Base-by-base conservation (phyloP, 2,797 vertebrate genomes). In the Hippopotamyrus pictus region DNA sequence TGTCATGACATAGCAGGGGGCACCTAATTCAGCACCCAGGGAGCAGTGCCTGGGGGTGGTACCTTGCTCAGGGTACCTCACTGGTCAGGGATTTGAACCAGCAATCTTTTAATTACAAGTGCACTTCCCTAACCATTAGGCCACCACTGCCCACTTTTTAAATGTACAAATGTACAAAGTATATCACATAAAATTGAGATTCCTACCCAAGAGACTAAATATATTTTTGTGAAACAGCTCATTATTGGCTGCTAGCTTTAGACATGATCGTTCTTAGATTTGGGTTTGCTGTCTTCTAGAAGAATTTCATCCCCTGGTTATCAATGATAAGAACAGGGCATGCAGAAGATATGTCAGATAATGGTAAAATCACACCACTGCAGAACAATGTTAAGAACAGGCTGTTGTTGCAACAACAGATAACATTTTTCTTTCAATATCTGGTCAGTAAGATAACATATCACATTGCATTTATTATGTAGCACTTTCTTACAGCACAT, bases 101-200 rank as follows among this genome's bases (percentile, higher is more conserved):
- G 17, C n/a, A 59, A 59, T 8, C 57, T 59, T 59, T 22, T n/a
- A 59, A 59, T 59, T 59, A 7, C 6, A 59, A 8, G 6, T 8
- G 6, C 2, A 7, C 19, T 7, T 59, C 54, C 7, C n/a, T 59
- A 22, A 59, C 6, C 57, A 22, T 22, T 59, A 59, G 6, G n/a
- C 57, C n/a, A 22, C 6, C 6, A 8, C n/a, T 8, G n/a, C 7
- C n/a, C n/a, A 3, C 1, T 8, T 59, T 8, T 22, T 22, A 3
- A 3, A 22, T 59, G n/a, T 22, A 59, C 2, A 59, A 95, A 93
- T 93, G 92, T 93, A 95, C 94, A 90, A 91, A 95, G 95, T 94
- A 96, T 95, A 95, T 94, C 91, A 95, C 94, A 96, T 96, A 94
- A 94, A 92, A 96, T 96, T 94, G 95, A 96, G 95, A 96, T 95